Base-by-base conservation (phyloP, 2,113 vertebrate species). In the Sturnira hondurensis region DNA sequence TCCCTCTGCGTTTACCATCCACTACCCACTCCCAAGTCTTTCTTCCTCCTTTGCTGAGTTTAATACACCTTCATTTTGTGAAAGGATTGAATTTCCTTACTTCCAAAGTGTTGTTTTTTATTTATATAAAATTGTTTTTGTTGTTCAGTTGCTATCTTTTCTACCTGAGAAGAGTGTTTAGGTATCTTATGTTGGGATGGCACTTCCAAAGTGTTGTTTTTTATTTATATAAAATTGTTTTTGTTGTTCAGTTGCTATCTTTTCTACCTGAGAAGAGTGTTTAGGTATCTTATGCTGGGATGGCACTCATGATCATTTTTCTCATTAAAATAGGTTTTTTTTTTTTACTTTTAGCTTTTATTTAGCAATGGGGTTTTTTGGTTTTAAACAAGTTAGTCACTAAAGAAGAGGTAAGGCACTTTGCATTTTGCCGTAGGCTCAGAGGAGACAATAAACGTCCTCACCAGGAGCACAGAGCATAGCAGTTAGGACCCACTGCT, bases 91-190 rank as follows among this genome's bases (percentile, higher is more conserved):
- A 31, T 81, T 76, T 76, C 28, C 65, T 81, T 83, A 41, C 38
- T 94, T 92, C 83, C 6, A 28, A 73, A 36, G 63, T 85, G 20
- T 76, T 71, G 15, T 82, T 90, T 50, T 76, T 68, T 80, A 56
- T 67, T 96, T 87, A 84, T 19, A 38, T 24, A 70, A 86, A 52
- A 6, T 50, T 76, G 76, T 70, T 92, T 86, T 90, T 70, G 63
- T 84, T 81, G 43, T 56, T 86, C 82, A 95, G 65, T 91, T 80
- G 33, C 28, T 96, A 73, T 24, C 50, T 74, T 92, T 87, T 82
- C 87, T 73, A 73, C 47, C 86, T 82, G 24, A 93, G 43, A 87
- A 77, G 81, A 84, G 2, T 88, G 33, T 90, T 87, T 65, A 36
- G 28, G 7, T 50, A 76, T 76, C 77, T 93, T 86, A 80, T 41